A percentile compares a stretch with the other conserved stretches of the same genome.
Evolutionary conservation across 2,888 invertebrate genomes (phyloP).

Genomic region (Rugalucina vietnamica): DNA sequence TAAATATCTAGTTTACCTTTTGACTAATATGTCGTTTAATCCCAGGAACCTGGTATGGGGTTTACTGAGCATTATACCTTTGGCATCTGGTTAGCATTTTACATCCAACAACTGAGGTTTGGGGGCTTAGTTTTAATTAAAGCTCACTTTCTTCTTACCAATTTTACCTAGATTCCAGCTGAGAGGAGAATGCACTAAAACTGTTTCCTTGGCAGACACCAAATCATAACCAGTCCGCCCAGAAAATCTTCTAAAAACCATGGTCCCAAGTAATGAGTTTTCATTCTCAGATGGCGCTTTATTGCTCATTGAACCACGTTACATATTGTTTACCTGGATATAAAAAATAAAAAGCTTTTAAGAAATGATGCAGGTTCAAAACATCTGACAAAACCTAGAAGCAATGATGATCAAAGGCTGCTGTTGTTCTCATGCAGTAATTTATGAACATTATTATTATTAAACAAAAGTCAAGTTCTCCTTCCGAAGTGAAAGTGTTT

Average conservation of each 20-base stretch:
- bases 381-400: background rate
- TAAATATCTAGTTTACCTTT: slow-evolving; percentile 63
- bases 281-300: slow-evolving; percentile 46
- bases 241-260: slow-evolving; percentile 11
- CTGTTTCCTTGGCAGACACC: slow-evolving; percentile 54
- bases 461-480: no score
- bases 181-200: slow-evolving; percentile 56
- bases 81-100: slow-evolving; percentile 61
- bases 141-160: slow-evolving; percentile 59
- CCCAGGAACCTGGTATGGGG: slow-evolving; percentile 47
- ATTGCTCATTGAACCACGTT: slow-evolving; percentile 52
- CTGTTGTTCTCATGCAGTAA: no score
- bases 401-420: background rate
- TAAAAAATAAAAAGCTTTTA: slow-evolving; percentile 1
- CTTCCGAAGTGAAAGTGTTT: no score
- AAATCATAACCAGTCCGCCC: slow-evolving; percentile 44
- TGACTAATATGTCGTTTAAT: slow-evolving; percentile 56
- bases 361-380: background rate
- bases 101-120: slow-evolving; percentile 52
- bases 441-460: no score
- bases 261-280: slow-evolving; percentile 28
- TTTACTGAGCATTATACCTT: slow-evolving; percentile 45
- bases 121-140: slow-evolving; percentile 67
- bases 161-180: slow-evolving; percentile 39
- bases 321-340: slow-evolving; percentile 11